Percentiles rank a stretch among this genome's conserved stretches.
Evolutionary conservation across 2,113 vertebrate genomes (phyloP).

Genomic region (Miniopterus natalensis): DNA sequence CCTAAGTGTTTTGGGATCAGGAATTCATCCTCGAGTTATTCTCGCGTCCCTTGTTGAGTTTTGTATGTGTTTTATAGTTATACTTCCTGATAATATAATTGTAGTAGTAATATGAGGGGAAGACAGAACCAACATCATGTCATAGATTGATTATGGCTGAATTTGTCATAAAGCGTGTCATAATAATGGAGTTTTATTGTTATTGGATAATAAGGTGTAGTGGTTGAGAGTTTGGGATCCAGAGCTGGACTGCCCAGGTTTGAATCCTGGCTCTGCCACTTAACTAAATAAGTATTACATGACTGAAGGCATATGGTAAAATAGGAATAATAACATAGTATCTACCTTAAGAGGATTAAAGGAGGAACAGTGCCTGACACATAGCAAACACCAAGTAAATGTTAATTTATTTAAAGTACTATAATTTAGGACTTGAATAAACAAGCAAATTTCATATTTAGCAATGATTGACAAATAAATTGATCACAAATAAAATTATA

Average conservation of each 20-base stretch:
- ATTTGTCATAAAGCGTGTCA: slow-evolving; percentile 25
- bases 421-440: slow-evolving; percentile 16
- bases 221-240: background rate
- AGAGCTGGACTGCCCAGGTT: background rate
- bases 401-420: background rate
- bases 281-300: background rate
- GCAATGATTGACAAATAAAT: background rate
- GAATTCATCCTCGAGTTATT: background rate
- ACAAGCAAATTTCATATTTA: background rate
- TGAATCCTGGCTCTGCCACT: background rate
- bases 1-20: background rate
- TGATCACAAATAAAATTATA: slow-evolving; percentile 19
- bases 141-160: background rate
- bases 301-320: background rate
- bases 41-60: background rate
- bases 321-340: background rate
- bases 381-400: background rate
- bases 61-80: background rate
- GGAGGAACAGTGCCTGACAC: background rate
- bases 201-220: background rate
- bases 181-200: background rate
- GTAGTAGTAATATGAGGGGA: background rate
- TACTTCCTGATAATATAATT: background rate
- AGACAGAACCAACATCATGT: background rate
- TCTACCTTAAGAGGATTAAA: background rate